Evolutionary conservation across 1,140 invertebrate genomes (phyloP), one percentile per base, ranked within the genome.

Genomic region (Vollenhovia emeryi): DNA sequence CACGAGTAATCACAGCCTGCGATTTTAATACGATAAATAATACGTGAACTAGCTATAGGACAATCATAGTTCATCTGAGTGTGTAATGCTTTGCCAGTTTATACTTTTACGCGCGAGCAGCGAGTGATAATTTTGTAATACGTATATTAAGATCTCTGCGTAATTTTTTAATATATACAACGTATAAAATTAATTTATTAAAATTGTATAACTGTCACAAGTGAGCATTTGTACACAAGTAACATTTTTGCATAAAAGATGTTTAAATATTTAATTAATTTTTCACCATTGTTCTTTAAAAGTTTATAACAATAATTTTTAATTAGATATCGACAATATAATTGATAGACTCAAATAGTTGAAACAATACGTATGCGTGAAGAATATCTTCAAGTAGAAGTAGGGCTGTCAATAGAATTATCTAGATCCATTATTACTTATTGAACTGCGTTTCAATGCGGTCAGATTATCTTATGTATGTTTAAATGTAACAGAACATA

Each of bases 11-110:
- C 21, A 68, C 40, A 84, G 43, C 13, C 60, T 84, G 71, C n/a
- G n/a, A 76, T 62, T 69, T 75, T 50, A 64, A 64, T 64, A 48
- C n/a, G 15, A 64, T 64, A 80, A 24, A 64, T 73, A 59, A 76
- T 52, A 71, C 8, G 15, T 85, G 74, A 74, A 48, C 84, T 75
- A 62, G 45, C 85, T 84, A 89, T 85, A 11, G 68, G 50, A 86
- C 73, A 48, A 79, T 60, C 66, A 68, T 30, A 66, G 13, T 57
- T 79, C 64, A 68, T 86, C 48, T 84, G 82, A 13, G 30, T 80
- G 66, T 75, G 69, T 69, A 40, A 83, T 50, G 79, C 82, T 89
- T 85, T 75, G 90, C 59, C 83, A 87, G 73, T 90, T 69, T 86
- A 87, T 74, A 45, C 8, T n/a, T 7, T 27, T 87, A 71, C 64